These are phyloP conservation scores for Sebastes variabilis DNA, from an alignment of 2,797 vertebrate species.

Conservation along the genomic window DNA sequence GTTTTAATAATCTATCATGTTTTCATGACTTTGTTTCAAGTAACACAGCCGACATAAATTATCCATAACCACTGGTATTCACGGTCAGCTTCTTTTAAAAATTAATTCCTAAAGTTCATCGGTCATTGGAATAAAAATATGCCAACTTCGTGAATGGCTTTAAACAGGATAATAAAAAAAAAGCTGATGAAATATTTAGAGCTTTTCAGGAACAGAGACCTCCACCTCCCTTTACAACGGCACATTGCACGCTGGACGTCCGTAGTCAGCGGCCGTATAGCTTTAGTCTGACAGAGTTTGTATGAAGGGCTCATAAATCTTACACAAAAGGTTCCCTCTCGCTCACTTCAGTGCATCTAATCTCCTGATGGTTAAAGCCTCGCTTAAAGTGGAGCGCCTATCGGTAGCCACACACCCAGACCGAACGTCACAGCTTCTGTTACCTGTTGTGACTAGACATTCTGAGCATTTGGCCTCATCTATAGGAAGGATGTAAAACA, in stretches of 20 bases:
- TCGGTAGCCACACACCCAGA: neutral
- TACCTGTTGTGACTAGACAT: neutral
- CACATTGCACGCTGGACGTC: neutral
- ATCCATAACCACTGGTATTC: neutral
- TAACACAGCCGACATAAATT: neutral
- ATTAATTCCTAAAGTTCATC: conserved; percentile 9
- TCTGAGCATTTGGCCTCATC: neutral
- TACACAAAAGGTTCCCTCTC: conserved; percentile 4
- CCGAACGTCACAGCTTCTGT: neutral
- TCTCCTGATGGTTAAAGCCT: conserved; percentile 3
- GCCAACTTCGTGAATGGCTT: neutral
- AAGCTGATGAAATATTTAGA: conserved; percentile 14
- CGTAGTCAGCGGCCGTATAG: neutral
- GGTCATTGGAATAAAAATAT: neutral
- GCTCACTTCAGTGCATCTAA: neutral
- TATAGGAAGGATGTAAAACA: neutral
- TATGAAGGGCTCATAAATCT: conserved; percentile 38
- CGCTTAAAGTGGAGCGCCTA: neutral
- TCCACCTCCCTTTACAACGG: neutral
- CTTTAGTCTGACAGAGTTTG: conserved; percentile 18
- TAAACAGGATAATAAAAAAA: neutral
- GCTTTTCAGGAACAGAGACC: neutral
- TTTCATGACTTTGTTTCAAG: conserved; percentile 10
- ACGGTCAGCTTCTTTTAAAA: conserved; percentile 9
- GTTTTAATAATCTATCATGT: conserved; percentile 8